Evolutionary conservation across 2,797 vertebrate species (phyloP).

Genomic region (Oreortyx pictus): DNA sequence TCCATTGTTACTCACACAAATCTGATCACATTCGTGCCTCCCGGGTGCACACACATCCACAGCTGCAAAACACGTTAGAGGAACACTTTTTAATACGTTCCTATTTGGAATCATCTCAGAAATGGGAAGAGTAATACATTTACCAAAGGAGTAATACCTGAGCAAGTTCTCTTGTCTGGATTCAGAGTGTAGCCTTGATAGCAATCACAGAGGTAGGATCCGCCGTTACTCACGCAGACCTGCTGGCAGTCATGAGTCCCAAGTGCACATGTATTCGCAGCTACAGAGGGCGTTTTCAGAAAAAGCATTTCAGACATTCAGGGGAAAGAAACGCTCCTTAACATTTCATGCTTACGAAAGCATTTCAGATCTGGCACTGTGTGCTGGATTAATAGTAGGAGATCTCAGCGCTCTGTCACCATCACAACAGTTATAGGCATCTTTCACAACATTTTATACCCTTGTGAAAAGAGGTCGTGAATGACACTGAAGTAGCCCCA

Average conservation of each 20-base stretch:
- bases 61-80: slow-evolving; percentile 36
- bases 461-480: neutral
- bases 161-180: slow-evolving; percentile 84
- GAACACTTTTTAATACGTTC: neutral
- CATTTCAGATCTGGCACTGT: neutral
- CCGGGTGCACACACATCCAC: slow-evolving; percentile 81
- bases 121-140: neutral
- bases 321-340: neutral
- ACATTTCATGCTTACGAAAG: neutral
- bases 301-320: neutral
- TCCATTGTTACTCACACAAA: slow-evolving; percentile 82
- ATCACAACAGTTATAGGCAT: neutral
- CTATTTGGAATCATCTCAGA: neutral
- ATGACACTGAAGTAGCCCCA: neutral
- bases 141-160: slow-evolving; percentile 68
- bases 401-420: neutral
- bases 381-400: neutral
- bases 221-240: slow-evolving; percentile 76
- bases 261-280: slow-evolving; percentile 80
- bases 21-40: slow-evolving; percentile 86
- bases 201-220: slow-evolving; percentile 83
- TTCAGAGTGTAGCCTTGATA: slow-evolving; percentile 82
- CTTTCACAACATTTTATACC: neutral
- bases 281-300: slow-evolving; percentile 65
- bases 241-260: slow-evolving; percentile 85